Evolutionary conservation across 2,797 vertebrate species (phyloP).

Genomic region (Syndactyla subalaris): DNA sequence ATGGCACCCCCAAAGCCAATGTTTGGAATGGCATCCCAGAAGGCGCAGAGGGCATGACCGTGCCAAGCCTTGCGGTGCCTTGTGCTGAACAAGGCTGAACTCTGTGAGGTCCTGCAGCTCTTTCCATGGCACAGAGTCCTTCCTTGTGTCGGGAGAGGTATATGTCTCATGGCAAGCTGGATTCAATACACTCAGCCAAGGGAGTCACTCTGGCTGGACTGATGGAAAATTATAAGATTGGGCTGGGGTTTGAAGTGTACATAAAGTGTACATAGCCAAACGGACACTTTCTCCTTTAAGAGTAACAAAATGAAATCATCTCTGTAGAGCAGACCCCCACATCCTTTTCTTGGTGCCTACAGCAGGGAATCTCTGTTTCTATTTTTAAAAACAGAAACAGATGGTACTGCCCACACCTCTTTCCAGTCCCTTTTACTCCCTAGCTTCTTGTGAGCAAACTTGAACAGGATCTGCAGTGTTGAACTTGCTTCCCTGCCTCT

Average conservation of each 20-base stretch:
- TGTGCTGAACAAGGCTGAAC: not conserved
- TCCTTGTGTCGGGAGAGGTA: not conserved
- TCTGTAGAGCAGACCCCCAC: not conserved
- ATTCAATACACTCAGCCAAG: fast-evolving
- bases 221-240: not conserved
- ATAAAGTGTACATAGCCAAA: not conserved
- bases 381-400: constrained; percentile 6
- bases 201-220: not conserved
- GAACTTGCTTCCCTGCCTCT: not conserved
- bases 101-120: no score
- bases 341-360: not conserved
- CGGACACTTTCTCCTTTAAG: not conserved
- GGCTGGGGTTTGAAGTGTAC: not conserved
- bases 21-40: not conserved
- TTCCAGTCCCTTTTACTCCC: not conserved
- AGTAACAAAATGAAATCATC: not conserved
- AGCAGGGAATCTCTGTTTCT: not conserved
- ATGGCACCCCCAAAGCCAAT: not conserved
- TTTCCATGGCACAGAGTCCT: fast-evolving
- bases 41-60: fast-evolving
- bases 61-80: fast-evolving
- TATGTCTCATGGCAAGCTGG: fast-evolving
- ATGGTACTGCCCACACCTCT: not conserved
- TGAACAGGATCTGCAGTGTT: not conserved
- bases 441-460: not conserved